Conservation (phyloP, 1,140 invertebrate genomes). For the Myzus persicae region DNA sequence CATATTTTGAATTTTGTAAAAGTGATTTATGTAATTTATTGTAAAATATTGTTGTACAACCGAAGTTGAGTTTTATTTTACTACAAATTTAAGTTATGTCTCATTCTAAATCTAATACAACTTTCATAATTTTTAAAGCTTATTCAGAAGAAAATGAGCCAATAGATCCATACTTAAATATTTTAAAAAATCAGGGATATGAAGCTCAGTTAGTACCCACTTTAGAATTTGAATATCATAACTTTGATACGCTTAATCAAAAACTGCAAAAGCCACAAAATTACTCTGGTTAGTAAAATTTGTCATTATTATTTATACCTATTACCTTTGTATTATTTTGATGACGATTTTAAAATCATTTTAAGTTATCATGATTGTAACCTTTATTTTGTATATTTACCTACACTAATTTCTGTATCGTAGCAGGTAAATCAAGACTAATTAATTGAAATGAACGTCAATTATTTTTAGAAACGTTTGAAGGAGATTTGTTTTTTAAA, state of each 20-base stretch:
- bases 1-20: too few species aligned
- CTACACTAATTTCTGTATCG: background rate
- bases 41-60: background rate
- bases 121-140: slow-evolving; percentile 48
- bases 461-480: background rate
- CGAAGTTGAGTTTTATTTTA: background rate
- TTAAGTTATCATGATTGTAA: background rate
- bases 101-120: background rate
- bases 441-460: background rate
- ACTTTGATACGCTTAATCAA: background rate
- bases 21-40: background rate
- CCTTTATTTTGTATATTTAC: background rate
- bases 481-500: background rate
- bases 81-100: background rate
- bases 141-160: slow-evolving; percentile 29
- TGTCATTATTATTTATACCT: background rate
- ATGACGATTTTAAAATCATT: background rate
- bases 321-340: background rate
- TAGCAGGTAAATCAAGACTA: background rate
- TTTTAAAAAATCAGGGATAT: slow-evolving; percentile 13
- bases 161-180: slow-evolving; percentile 26
- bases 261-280: slow-evolving; percentile 33
- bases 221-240: slow-evolving; percentile 52
- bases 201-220: slow-evolving; percentile 13
- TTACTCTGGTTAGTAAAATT: slow-evolving; percentile 37